phyloP scores from a whole-genome alignment of 2,888 invertebrate species.

The Malacosoma neustria region DNA sequence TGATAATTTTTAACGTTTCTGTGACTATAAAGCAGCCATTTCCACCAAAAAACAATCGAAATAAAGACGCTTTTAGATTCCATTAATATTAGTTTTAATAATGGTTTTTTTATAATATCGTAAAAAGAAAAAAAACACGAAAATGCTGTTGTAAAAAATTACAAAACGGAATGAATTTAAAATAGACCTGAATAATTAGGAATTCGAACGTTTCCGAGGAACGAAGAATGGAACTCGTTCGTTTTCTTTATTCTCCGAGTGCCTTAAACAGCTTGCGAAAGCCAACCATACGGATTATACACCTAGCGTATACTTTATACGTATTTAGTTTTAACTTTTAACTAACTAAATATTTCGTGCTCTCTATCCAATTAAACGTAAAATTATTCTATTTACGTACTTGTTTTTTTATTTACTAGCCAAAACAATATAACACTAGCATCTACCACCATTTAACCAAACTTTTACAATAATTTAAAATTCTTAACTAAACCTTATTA shows the following conservation, averaged over 20 bases:
- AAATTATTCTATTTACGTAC: slow-evolving; percentile 60
- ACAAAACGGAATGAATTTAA: too few relatives aligned
- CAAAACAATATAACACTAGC: slow-evolving; percentile 61
- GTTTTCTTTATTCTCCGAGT: background rate
- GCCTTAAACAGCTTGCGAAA: slow-evolving; percentile 9
- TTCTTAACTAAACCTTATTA: slow-evolving; percentile 66
- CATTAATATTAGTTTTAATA: too few relatives aligned
- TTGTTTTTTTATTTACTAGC: slow-evolving; percentile 53
- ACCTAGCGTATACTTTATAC: slow-evolving; percentile 72
- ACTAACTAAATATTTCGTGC: slow-evolving; percentile 58
- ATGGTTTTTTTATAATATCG: too few relatives aligned
- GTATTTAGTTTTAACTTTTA: slow-evolving; percentile 51
- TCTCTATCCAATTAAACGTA: slow-evolving; percentile 39
- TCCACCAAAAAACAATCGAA: too few relatives aligned
- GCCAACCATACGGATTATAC: slow-evolving; percentile 38
- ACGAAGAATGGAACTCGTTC: background rate
- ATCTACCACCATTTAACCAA: slow-evolving; percentile 65
- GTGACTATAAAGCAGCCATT: too few relatives aligned
- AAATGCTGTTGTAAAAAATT: too few relatives aligned
- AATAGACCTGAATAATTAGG: background rate
- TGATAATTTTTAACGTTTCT: too few relatives aligned
- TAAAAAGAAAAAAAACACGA: too few relatives aligned
- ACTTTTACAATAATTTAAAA: slow-evolving; percentile 68
- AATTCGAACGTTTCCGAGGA: background rate
- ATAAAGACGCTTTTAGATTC: too few relatives aligned